Conservation (phyloP, 2,888 invertebrate species). For the Crossocerus cetratus region DNA sequence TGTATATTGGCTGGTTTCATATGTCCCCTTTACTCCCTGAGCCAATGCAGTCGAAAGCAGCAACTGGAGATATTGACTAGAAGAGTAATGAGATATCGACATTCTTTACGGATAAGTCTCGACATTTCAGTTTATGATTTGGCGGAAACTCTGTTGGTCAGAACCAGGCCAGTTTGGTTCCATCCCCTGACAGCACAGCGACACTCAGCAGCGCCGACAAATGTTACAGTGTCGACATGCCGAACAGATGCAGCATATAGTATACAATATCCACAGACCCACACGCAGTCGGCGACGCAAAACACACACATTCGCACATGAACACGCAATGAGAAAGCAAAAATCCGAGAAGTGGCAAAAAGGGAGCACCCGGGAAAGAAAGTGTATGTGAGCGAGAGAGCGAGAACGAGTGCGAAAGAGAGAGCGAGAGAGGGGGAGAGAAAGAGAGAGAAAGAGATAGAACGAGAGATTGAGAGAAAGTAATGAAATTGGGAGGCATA, state of each 20-base stretch:
- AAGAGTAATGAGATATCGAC: too few relatives aligned
- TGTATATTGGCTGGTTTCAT: neutral
- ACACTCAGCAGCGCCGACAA: neutral
- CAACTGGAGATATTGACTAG: too few relatives aligned
- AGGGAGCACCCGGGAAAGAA: neutral
- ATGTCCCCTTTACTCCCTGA: too few relatives aligned
- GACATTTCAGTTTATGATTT: too few relatives aligned
- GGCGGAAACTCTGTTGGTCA: too few relatives aligned
- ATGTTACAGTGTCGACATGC: neutral
- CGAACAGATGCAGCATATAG: neutral
- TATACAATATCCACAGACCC: slow-evolving; percentile 5
- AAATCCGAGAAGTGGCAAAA: slow-evolving; percentile 1
- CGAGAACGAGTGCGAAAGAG: neutral
- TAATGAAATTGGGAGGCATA: neutral
- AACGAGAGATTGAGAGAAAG: too few relatives aligned
- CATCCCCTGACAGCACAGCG: neutral
- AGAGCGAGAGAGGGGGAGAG: neutral
- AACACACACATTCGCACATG: neutral
- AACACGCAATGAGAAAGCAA: neutral
- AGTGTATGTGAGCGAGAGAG: neutral
- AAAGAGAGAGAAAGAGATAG: neutral
- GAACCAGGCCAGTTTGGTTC: too few relatives aligned
- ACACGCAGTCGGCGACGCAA: neutral
- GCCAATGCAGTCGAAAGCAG: too few relatives aligned
- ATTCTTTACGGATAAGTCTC: too few relatives aligned